Evolutionary conservation across 1,140 invertebrate species (phyloP).

Genomic region (Drosophila punjabiensis): DNA sequence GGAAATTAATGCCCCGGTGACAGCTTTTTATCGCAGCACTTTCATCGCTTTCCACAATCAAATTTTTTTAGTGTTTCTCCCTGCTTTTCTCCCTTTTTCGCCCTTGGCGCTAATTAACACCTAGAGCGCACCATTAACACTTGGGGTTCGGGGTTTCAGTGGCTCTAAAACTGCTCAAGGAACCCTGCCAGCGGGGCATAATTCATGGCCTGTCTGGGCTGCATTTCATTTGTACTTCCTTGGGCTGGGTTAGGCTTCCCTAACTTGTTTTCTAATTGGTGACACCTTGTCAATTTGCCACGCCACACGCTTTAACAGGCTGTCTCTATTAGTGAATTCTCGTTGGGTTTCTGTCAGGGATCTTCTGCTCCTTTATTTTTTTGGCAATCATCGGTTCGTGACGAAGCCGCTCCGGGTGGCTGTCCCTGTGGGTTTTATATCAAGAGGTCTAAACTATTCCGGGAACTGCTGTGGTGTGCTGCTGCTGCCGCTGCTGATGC

Average conservation of each 20-base stretch:
- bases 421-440: conserved; percentile 80
- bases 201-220: conserved; percentile 11
- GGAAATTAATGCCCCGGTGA: conserved; percentile 58
- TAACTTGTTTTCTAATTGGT: conserved; percentile 83
- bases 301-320: conserved; percentile 78
- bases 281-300: conserved; percentile 80
- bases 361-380: conserved; percentile 13
- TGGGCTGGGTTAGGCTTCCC: conserved; percentile 20
- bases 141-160: conserved; percentile 63
- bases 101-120: conserved; percentile 80
- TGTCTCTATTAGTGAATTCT: conserved; percentile 62
- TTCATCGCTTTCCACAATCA: conserved; percentile 68
- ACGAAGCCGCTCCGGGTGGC: conserved; percentile 59
- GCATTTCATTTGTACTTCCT: conserved; percentile 14
- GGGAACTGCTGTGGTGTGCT: conserved; percentile 34
- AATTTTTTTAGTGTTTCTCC: conserved; percentile 46
- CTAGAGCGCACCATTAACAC: conserved; percentile 73
- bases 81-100: conserved; percentile 34
- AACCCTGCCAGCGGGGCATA: conserved; percentile 47
- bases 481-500: conserved; percentile 22
- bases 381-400: conserved; percentile 64
- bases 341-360: conserved; percentile 38
- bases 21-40: conserved; percentile 80
- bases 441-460: conserved; percentile 78
- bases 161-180: conserved; percentile 57